These are phyloP conservation scores for Drosophila pegasa DNA, from an alignment of 2,888 invertebrate species.

Conservation along the genomic window DNA sequence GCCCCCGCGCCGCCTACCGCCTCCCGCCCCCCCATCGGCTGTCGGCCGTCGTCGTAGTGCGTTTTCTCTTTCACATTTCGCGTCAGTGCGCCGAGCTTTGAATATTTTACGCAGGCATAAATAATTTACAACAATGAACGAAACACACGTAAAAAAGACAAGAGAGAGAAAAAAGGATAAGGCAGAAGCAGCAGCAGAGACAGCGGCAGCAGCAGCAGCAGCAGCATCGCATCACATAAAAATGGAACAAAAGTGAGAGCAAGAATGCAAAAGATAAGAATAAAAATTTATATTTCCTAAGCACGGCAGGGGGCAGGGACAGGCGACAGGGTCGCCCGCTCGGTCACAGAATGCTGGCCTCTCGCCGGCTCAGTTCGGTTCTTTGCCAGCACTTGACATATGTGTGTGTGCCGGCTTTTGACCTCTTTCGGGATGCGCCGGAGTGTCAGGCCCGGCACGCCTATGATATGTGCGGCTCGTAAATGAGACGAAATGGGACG, in stretches of 20 bases:
- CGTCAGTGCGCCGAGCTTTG: constrained; percentile 71
- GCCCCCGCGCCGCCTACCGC: constrained; percentile 27
- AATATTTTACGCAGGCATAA: constrained; percentile 81
- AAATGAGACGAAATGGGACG: constrained; percentile 60
- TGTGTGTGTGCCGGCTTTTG: constrained; percentile 81
- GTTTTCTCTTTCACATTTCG: constrained; percentile 52
- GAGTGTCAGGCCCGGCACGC: constrained; percentile 26
- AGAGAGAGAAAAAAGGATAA: constrained; percentile 66
- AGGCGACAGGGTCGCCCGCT: constrained; percentile 47
- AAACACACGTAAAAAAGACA: constrained; percentile 70
- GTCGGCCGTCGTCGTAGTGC: constrained; percentile 58
- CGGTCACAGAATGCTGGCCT: constrained; percentile 44
- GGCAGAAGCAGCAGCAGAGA: too few species aligned
- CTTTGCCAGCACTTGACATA: constrained; percentile 79
- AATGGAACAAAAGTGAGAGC: constrained; percentile 65
- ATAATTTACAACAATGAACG: constrained; percentile 81
- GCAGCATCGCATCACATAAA: constrained; percentile 40
- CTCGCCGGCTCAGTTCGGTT: constrained; percentile 34
- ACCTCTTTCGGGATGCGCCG: constrained; percentile 66
- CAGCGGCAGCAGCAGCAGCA: constrained; percentile 6
- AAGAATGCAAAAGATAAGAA: constrained; percentile 70
- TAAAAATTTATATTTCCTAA: constrained; percentile 71
- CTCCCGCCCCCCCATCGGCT: constrained; percentile 12
- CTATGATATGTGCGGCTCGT: constrained; percentile 54
- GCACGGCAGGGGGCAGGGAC: constrained; percentile 13